Base-by-base conservation (phyloP, 2,888 invertebrate genomes). In the Coenonympha glycerion region DNA sequence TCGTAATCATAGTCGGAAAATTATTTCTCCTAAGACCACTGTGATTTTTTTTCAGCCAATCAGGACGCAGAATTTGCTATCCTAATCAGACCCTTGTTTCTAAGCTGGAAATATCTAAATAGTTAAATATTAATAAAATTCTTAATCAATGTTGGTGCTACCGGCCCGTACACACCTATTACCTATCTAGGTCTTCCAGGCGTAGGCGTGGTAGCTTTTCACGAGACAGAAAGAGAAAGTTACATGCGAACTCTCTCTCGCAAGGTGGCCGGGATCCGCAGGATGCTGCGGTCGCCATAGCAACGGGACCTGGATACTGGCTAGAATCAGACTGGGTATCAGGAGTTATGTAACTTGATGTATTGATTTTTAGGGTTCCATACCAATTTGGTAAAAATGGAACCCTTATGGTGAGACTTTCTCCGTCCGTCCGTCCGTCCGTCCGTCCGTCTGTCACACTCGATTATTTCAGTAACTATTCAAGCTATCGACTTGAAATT, bases 261-360 rank as follows among this genome's bases (percentile, higher is more conserved):
- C 48, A 46, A 47, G 39, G 50, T 40, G 51, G 44, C 33, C 44
- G 50, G 53, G 53, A 24, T 51, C 42, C 9, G 42, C 13, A 58
- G 46, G 53, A 60, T 24, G 52, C 49, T 49, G 55, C 46, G 49
- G 72, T 73, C 63, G 60, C 60, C 62, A 71, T 70, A 61, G 57
- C 59, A 56, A 75, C 69, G 49, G 44, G 50, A 39, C 31, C 49
- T 56, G 46, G 55, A 52, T 53, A 45, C 45, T 46, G 36, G 18
- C 44, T 44, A 44, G 44, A 44, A 21, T 22, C 31, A 44, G 33
- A 31, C 33, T 31, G 21, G 18, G 26, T 19, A 24, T 39, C 41
- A 24, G 31, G 22, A 6, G 39, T 49, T 49, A 49, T 8, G 28
- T 28, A 16, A 16, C 9, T 5, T n/a, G 19, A 37, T 19, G 28